Evolutionary conservation across 2,888 invertebrate genomes (phyloP).

Genomic region (Allophyes oxyacanthae): DNA sequence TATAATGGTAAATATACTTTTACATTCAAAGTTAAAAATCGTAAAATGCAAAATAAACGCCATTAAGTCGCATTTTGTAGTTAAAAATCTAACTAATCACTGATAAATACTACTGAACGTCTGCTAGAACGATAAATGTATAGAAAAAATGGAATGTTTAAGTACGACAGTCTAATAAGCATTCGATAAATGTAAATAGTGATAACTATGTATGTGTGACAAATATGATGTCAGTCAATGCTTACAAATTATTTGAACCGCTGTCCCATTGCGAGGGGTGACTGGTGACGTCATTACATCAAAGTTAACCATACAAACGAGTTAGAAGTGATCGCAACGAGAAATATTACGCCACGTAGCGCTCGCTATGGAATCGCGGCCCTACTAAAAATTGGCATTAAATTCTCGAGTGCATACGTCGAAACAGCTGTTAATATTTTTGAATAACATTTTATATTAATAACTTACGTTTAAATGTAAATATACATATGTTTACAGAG

Average conservation of each 20-base stretch:
- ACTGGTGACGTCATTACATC: conserved; percentile 29
- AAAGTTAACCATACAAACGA: conserved; percentile 11
- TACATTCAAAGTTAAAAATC: conserved; percentile 67
- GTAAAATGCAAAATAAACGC: conserved; percentile 79
- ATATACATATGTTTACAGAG: conserved; percentile 79
- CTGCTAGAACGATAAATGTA: conserved; percentile 76
- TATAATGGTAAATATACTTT: conserved; percentile 69
- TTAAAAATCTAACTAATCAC: conserved; percentile 79
- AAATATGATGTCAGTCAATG: conserved; percentile 83
- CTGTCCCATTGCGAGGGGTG: conserved; percentile 60
- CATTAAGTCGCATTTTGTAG: conserved; percentile 66
- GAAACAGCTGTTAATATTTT: conserved; percentile 72
- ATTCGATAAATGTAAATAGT: conserved; percentile 69
- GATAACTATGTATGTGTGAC: conserved; percentile 72
- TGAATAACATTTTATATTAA: conserved; percentile 69
- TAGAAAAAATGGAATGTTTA: conserved; percentile 87
- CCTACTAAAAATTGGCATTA: conserved; percentile 69
- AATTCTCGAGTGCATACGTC: conserved; percentile 78
- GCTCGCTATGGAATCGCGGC: conserved; percentile 65
- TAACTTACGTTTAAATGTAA: conserved; percentile 76
- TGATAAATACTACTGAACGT: conserved; percentile 71
- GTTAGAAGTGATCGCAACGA: conserved; percentile 15
- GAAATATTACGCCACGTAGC: conserved; percentile 11
- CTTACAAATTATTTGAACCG: conserved; percentile 71
- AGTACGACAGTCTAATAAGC: conserved; percentile 87